These are phyloP conservation scores for Hylia prasina DNA, from an alignment of 2,113 vertebrate species.

Conservation along the genomic window DNA sequence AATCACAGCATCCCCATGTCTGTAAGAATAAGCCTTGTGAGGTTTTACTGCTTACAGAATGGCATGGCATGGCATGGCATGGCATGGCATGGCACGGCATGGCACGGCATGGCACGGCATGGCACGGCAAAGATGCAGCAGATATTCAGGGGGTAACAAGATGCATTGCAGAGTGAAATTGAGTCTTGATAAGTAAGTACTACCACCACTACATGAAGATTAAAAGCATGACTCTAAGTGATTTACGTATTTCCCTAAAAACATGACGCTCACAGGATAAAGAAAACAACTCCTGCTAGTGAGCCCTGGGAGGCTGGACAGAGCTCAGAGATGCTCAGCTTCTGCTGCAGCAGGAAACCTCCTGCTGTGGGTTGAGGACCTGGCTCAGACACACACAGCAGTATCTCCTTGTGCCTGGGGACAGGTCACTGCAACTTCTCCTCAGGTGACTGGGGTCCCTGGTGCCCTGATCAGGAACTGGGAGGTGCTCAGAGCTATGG, in stretches of 20 bases:
- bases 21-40: not conserved
- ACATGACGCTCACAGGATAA: not conserved
- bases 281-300: not conserved
- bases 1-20: not conserved
- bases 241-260: not conserved
- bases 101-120: too few species aligned
- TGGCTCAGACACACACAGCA: not conserved
- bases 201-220: too few species aligned
- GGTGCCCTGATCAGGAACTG: too few species aligned
- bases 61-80: too few species aligned
- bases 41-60: too few species aligned
- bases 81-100: too few species aligned
- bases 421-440: not conserved
- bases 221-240: too few species aligned
- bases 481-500: not conserved
- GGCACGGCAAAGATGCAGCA: too few species aligned
- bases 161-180: too few species aligned
- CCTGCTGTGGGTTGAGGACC: rapidly evolving
- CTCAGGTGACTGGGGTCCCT: rapidly evolving
- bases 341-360: not conserved
- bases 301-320: not conserved
- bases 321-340: not conserved
- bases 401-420: not conserved
- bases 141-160: too few species aligned
- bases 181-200: too few species aligned